These are phyloP conservation scores for Phainopepla nitens DNA, from an alignment of 2,113 vertebrate species.

Conservation along the genomic window DNA sequence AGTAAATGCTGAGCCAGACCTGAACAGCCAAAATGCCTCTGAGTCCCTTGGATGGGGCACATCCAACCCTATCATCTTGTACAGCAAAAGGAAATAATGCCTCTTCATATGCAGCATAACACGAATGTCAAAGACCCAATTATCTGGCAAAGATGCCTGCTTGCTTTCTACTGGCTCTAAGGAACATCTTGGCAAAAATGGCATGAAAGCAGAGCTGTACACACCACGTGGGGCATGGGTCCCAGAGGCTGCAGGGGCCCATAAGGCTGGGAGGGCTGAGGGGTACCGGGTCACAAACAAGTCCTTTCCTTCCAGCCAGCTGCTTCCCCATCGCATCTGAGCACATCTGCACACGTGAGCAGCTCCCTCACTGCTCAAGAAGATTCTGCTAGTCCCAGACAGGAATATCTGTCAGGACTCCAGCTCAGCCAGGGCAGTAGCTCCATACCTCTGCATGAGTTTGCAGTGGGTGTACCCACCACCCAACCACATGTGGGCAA, in stretches of 20 bases:
- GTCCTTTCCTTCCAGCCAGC: neutral
- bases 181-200: neutral
- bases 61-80: neutral
- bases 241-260: neutral
- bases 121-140: neutral
- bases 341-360: neutral
- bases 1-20: neutral
- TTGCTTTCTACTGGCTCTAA: neutral
- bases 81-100: neutral
- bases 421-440: neutral
- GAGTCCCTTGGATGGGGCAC: neutral
- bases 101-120: neutral
- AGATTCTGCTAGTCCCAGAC: neutral
- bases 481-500: accelerated
- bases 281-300: neutral
- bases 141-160: neutral
- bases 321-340: neutral
- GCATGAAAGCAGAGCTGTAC: neutral
- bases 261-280: neutral
- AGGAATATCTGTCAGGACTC: neutral
- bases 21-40: neutral
- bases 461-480: neutral
- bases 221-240: accelerated
- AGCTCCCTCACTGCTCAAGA: neutral
- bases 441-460: accelerated